Base-by-base conservation (phyloP, 2,888 invertebrate species). In the Horisme vitalbata region DNA sequence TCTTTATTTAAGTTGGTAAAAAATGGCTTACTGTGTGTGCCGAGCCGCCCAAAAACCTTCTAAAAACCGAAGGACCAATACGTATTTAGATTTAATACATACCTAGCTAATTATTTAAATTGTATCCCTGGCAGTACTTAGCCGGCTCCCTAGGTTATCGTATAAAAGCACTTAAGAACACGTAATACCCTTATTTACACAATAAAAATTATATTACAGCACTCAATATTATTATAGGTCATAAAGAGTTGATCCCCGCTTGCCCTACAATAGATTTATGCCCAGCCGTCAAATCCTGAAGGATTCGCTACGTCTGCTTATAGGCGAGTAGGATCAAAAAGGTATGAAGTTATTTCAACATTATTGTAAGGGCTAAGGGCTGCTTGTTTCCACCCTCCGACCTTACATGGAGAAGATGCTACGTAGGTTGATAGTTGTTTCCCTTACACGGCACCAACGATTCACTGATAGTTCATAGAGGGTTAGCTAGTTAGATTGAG, bases 141-240 rank as follows among this genome's bases (percentile, higher is more conserved):
- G 23, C n/a, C 4, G 11, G 24, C 13, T 26, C 36, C 31, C 9
- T 30, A 30, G 43, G 28, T 23, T 9, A 28, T 47, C 41, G 10
- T 43, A 48, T 48, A 43, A 48, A 43, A 45, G 45, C 43, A 35
- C 38, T 39, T 39, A 43, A 3, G 21, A 21, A 15, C 26, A 43
- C 30, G 38, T 34, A 2, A 21, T 15, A 32, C 3, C 8, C 11
- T 26, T 45, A 39, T 33, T 13, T 30, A 21, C 5, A 34, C 30
- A 39, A 41, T 49, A 49, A 45, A 45, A 41, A 14, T 33, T 37
- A 41, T 45, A 50, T 32, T 49, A 44, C 12, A 13, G 45, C 45
- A 24, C 39, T 45, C 37, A 37, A 50, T 45, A 41, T 48, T 38
- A 49, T 49, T 45, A 45, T 45, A 37, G 41, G 24, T 41, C 50